Base-by-base conservation (phyloP, 2,888 invertebrate species). In the Andricus quercusramuli region DNA sequence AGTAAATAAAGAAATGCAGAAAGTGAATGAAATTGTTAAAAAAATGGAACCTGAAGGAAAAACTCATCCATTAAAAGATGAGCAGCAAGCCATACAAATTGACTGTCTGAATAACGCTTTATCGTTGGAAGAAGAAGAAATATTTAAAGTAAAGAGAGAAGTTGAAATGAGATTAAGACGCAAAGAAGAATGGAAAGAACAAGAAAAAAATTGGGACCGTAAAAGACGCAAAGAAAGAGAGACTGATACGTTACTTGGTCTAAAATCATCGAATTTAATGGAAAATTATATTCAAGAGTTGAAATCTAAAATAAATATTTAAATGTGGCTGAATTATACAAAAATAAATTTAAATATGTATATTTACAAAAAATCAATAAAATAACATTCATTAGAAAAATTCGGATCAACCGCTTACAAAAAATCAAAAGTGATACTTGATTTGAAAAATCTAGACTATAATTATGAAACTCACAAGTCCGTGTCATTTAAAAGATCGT, bases 401-500 rank as follows among this genome's bases (percentile, higher is more conserved):
- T 47, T 25, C 15, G 9, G 17, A 47, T 70, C 25, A 25, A 44
- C 6, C 6, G 32, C 25, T n/a, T 25, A 70, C 8, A 70, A 62
- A 47, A 70, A 70, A 25, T 51, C 20, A 20, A 51, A 29, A 29
- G 1, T 17, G 3, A n/a, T 29, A 29, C 15, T 25, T 37, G 9
- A 37, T 17, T 15, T 11, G 5, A 15, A 70, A 51, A 51, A 51
- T 70, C 8, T 51, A 29, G 32, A 51, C 20, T 51, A 51, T 22
- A 9, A 29, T 70, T 51, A 51, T 29, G 32, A 47, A 51, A 56
- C 51, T 70, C 29, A 70, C 17, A 70, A 74, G n/a, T 85, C 83
- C 2, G 85, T 85, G 22, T 81, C 85, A 59, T 87, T 83, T 70
- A 88, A 83, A 29, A 89, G 79, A 79, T 80, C 83, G 29, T 88